Evolutionary conservation across 1,140 invertebrate genomes (phyloP).

Genomic region (Cephus cinctus): DNA sequence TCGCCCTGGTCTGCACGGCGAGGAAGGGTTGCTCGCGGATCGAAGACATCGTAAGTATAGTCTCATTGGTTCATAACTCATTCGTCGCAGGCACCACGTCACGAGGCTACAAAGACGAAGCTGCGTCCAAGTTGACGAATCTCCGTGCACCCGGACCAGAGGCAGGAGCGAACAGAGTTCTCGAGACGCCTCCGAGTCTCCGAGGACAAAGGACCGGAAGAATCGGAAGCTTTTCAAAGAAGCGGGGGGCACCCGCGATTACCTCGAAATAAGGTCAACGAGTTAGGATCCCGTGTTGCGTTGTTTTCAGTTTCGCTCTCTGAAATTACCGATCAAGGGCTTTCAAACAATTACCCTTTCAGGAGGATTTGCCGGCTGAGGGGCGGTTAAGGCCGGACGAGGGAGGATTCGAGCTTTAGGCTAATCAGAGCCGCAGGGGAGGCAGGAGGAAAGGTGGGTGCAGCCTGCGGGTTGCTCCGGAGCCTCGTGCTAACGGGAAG

Average conservation of each 20-base stretch:
- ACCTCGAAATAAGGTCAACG: conserved; percentile 4
- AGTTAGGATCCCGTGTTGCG: conserved; percentile 22
- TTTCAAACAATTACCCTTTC: conserved; percentile 38
- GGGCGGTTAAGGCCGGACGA: too few relatives aligned
- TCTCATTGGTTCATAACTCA: not conserved
- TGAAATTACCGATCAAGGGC: conserved; percentile 39
- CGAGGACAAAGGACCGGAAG: too few relatives aligned
- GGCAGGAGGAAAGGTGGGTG: conserved; percentile 19
- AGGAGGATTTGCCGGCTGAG: conserved; percentile 29
- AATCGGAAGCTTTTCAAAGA: not conserved
- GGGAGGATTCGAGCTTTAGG: conserved; percentile 31
- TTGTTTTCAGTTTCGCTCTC: conserved; percentile 15
- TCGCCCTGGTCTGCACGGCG: conserved; percentile 48
- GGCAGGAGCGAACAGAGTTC: not conserved
- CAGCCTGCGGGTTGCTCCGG: conserved; percentile 39
- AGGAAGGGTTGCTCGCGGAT: conserved; percentile 49
- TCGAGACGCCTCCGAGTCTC: too few relatives aligned
- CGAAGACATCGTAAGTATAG: conserved; percentile 52
- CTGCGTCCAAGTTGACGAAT: too few relatives aligned
- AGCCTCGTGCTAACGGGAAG: conserved; percentile 35
- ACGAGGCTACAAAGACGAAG: too few relatives aligned
- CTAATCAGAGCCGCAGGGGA: conserved; percentile 28
- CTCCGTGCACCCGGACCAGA: not conserved
- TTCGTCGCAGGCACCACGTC: not conserved
- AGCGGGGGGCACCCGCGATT: too few relatives aligned